Evolutionary conservation across 1,140 invertebrate genomes (phyloP), one percentile per base, ranked within the genome.

Genomic region (Rhagoletis pomonella): DNA sequence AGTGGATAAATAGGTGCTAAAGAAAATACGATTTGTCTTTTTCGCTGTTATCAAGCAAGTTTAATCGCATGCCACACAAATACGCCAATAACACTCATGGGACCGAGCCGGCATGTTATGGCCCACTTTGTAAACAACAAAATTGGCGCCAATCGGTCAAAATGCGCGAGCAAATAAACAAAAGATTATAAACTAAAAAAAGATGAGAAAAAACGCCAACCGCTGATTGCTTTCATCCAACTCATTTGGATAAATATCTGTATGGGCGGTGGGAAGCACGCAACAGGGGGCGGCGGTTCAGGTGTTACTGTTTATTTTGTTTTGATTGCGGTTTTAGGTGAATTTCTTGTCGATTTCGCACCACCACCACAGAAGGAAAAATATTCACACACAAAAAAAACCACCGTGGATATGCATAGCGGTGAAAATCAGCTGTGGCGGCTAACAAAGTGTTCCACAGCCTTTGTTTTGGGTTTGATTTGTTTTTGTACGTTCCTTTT

Each of bases 131-230:
- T 5, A 81, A 47, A 55, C 73, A 55, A 17, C 73, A 10, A 81
- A 81, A 81, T 81, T 81, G 73, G 73, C 73, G 73, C 73, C 73
- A 81, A 81, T 81, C 73, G 44, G 44, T 81, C 73, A 81, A 81
- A 81, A 29, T 50, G 47, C 47, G 73, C 73, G 73, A 81, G 73
- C 73, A 81, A 19, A 47, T 81, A 81, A 81, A 81, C 73, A 81
- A 81, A 81, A 81, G 47, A 55, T 44, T 81, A 73, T 55, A 14
- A 81, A 44, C 10, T 44, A 81, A 81, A 77, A 77, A 17, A 81
- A 81, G n/a, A 19, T 47, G 73, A 81, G 19, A 55, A 77, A 50
- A 77, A 55, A 55, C 12, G 39, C 9, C n/a, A 81, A 55, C 10
- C 50, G 44, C n/a, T 55, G 73, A 81, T 81, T 81, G 73, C 73